Evolutionary conservation across 2,113 vertebrate genomes (phyloP).

Genomic region (Polyodon spathula): DNA sequence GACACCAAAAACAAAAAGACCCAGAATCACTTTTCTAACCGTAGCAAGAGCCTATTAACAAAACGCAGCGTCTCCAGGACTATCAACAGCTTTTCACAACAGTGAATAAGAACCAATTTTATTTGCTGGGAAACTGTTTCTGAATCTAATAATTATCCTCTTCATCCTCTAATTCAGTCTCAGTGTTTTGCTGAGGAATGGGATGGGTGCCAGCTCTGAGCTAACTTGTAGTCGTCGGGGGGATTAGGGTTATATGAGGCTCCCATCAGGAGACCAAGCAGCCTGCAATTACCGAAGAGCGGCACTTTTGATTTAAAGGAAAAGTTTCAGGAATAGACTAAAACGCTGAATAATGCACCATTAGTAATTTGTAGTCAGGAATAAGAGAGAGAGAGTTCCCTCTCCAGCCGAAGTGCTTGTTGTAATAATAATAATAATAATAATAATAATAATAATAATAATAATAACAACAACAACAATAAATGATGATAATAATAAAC

Average conservation of each 20-base stretch:
- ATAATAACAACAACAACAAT: no score
- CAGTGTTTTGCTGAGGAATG: conserved; percentile 78
- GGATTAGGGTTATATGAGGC: conserved; percentile 88
- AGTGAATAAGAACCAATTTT: conserved; percentile 83
- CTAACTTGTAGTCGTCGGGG: conserved; percentile 68
- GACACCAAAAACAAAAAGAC: not conserved
- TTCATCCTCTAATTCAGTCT: conserved; percentile 93
- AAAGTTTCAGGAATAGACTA: conserved; percentile 92
- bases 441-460: conserved; percentile 55
- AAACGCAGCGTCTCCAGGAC: conserved; percentile 74
- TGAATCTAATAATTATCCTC: conserved; percentile 96
- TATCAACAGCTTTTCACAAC: conserved; percentile 81
- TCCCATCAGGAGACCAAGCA: conserved; percentile 84
- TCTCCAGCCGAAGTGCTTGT: conserved; percentile 75
- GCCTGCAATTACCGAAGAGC: conserved; percentile 85
- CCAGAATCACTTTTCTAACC: not conserved
- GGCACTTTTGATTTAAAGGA: conserved; percentile 91
- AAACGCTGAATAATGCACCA: conserved; percentile 91
- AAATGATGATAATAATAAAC: conserved; percentile 80
- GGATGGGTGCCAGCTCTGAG: conserved; percentile 70
- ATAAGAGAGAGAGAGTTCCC: conserved; percentile 69
- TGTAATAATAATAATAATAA: conserved; percentile 33
- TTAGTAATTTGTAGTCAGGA: conserved; percentile 82
- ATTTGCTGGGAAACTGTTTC: conserved; percentile 90
- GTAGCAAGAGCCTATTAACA: conserved; percentile 55